Conservation (phyloP, 2,113 vertebrate genomes). For the Austrofundulus limnaeus region DNA sequence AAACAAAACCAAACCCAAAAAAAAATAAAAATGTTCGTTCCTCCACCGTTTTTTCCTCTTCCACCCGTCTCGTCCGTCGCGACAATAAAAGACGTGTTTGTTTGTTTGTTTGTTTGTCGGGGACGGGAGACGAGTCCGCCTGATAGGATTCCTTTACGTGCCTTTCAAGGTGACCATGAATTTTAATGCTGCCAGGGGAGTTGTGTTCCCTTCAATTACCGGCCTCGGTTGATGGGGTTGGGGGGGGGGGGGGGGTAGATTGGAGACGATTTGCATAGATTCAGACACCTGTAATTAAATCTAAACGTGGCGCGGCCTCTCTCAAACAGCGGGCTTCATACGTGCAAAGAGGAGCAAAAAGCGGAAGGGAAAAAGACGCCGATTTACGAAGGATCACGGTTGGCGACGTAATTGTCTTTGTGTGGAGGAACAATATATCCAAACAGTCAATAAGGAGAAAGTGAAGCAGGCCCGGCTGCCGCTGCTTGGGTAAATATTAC, state of each 20-base stretch:
- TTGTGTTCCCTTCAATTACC: slow-evolving; percentile 70
- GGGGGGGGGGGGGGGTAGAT: too few species aligned
- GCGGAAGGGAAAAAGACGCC: slow-evolving; percentile 5
- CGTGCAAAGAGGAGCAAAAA: slow-evolving; percentile 27
- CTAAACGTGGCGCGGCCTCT: slow-evolving; percentile 66
- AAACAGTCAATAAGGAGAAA: slow-evolving; percentile 87
- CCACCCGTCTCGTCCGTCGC: slow-evolving; percentile 33
- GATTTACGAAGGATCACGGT: slow-evolving; percentile 68
- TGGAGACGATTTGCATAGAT: slow-evolving; percentile 75
- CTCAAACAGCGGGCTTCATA: slow-evolving; percentile 62
- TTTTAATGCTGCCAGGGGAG: slow-evolving; percentile 68
- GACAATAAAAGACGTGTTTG: slow-evolving; percentile 31
- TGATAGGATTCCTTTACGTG: slow-evolving; percentile 58
- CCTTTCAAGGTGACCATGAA: slow-evolving; percentile 77
- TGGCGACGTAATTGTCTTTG: slow-evolving; percentile 84
- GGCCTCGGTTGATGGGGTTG: slow-evolving; percentile 68
- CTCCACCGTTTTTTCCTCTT: slow-evolving; percentile 55
- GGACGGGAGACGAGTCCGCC: slow-evolving; percentile 17
- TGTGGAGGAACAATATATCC: slow-evolving; percentile 80
- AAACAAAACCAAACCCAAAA: too few species aligned
- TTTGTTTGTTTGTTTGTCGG: slow-evolving; percentile 67
- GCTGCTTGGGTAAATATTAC: slow-evolving; percentile 93
- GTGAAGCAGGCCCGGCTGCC: slow-evolving; percentile 83
- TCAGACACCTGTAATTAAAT: slow-evolving; percentile 77
- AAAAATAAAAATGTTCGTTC: slow-evolving; percentile 70